These are phyloP conservation scores for Antechinus flavipes DNA, from an alignment of 2,113 vertebrate species.

Conservation along the genomic window DNA sequence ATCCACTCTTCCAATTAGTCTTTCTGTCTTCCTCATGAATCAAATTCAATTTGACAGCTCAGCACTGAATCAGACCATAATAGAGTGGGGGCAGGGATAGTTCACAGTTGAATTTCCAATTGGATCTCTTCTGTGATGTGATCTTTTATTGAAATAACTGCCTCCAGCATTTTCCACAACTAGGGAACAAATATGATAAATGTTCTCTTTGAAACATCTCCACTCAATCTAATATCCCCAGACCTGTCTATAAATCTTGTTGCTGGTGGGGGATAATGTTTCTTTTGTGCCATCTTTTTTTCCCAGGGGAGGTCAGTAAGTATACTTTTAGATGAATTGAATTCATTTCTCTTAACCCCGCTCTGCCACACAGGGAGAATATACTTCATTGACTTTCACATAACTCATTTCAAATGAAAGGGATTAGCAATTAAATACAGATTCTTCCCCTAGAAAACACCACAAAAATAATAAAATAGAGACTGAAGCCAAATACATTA, in stretches of 20 bases:
- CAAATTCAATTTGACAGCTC: not conserved
- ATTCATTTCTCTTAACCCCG: not conserved
- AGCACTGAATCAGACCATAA: not conserved
- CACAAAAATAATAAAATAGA: slow-evolving; percentile 1
- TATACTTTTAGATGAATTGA: not conserved
- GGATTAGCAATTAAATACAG: not conserved
- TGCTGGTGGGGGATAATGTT: not conserved
- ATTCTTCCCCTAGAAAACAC: not conserved
- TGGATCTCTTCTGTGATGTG: not conserved
- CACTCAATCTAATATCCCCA: not conserved
- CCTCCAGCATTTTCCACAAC: not conserved
- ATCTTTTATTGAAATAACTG: not conserved
- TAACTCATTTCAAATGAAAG: slow-evolving; percentile 12
- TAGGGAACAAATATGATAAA: not conserved
- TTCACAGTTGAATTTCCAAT: slow-evolving; percentile 15
- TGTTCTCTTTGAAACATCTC: not conserved
- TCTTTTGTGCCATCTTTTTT: not conserved
- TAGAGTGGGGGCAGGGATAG: not conserved
- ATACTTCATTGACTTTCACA: slow-evolving; percentile 1
- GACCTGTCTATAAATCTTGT: not conserved
- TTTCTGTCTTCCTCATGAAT: not conserved
- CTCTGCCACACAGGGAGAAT: not conserved
- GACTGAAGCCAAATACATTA: not conserved
- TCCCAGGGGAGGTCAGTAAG: not conserved
- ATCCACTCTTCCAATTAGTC: slow-evolving; percentile 8